Evolutionary conservation across 2,113 vertebrate genomes (phyloP).

Genomic region (Empidonax alnorum): DNA sequence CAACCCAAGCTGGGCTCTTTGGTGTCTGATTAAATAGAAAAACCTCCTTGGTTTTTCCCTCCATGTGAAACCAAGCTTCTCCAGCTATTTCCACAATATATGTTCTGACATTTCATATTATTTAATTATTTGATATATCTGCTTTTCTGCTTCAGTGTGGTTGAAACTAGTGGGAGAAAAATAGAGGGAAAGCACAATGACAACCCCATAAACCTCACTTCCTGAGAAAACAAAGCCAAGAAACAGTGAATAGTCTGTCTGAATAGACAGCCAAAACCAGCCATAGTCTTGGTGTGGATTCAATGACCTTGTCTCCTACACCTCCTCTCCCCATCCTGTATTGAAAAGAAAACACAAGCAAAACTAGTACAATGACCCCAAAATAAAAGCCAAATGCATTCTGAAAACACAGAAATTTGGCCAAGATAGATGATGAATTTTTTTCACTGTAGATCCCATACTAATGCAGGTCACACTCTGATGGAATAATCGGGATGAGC

Average conservation of each 20-base stretch:
- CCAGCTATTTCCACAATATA: background rate
- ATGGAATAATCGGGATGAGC: background rate
- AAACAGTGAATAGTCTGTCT: background rate
- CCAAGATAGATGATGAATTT: background rate
- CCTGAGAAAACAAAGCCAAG: background rate
- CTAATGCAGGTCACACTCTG: background rate
- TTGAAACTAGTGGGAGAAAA: background rate
- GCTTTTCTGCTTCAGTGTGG: background rate
- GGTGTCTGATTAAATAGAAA: background rate
- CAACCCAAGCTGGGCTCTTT: background rate
- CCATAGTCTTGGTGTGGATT: background rate
- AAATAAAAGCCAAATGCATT: background rate
- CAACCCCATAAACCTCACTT: background rate
- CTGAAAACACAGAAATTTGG: background rate
- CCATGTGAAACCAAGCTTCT: background rate
- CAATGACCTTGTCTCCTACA: background rate
- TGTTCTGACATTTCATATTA: background rate
- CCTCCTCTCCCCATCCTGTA: background rate
- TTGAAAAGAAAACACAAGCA: background rate
- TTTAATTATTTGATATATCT: background rate
- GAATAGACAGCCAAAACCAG: background rate
- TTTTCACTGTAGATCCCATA: background rate
- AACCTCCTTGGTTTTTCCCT: background rate
- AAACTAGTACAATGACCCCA: background rate
- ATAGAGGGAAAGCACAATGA: background rate